Evolutionary conservation across 2,113 vertebrate genomes (phyloP).

Genomic region (human (Homo sapiens)): GRCh38 chr17:59010001-59010500

Average conservation of each 20-base stretch:
- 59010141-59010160: background rate
- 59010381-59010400: background rate
- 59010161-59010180: background rate
- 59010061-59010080: background rate
- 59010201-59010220: background rate
- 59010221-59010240: background rate
- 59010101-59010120: background rate
- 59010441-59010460: background rate
- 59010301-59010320: background rate
- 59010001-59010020: background rate
- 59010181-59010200: background rate
- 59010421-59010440: slow-evolving; percentile 8
- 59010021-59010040: background rate
- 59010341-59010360: background rate
- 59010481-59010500: background rate
- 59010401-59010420: background rate
- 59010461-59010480: slow-evolving; percentile 3
- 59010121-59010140: background rate
- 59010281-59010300: background rate
- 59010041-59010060: background rate
- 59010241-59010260: background rate
- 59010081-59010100: background rate
- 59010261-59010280: background rate
- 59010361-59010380: background rate
- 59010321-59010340: background rate